Evolutionary conservation across 2,797 vertebrate species (phyloP), one percentile per base, ranked within the genome.

Genomic region (Mergus octosetaceus): DNA sequence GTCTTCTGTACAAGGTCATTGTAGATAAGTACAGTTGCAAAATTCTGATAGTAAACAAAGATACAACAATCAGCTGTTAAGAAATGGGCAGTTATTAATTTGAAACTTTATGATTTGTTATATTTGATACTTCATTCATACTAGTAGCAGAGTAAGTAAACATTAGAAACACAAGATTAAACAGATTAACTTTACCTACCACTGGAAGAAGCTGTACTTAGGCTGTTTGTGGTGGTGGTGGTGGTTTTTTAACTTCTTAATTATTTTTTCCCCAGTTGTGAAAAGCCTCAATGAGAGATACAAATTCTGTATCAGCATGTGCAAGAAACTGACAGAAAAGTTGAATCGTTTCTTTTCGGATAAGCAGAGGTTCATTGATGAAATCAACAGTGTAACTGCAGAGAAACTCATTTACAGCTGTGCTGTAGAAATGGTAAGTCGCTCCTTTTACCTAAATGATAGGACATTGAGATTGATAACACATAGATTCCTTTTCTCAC

Each of bases 351-450:
- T 99, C 98, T 99, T 99, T 97, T 99, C 99, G 0, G 99, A 99
- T 95, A 99, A 99, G 97, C 99, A 99, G 95, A 98, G 98, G 49
- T 99, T 99, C 82, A 98, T 99, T 68, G 99, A 99, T 43, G 99
- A 99, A 97, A 99, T 99, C 98, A 99, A 99, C 98, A 99, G 99
- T 18, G 99, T 99, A 49, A 99, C 99, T 2, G 99, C 99, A 4
- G 99, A 99, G 97, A 99, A 99, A 94, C 99, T 99, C 92, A 99
- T 99, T 97, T 99, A 99, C 97, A 99, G 98, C 89, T 99, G 99
- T 30, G 99, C 99, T 7, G 99, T 99, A 85, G 99, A 99, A 96
- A 99, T 99, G 98, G 99, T 99, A 96, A 98, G 69, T 60, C 22
- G 94, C 57, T 79, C 34, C 39, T 78, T 20, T 60, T 28, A 25